Percentiles rank a stretch among this genome's conserved stretches.
Evolutionary conservation across 2,113 vertebrate genomes (phyloP).

Genomic region (Astur gentilis): DNA sequence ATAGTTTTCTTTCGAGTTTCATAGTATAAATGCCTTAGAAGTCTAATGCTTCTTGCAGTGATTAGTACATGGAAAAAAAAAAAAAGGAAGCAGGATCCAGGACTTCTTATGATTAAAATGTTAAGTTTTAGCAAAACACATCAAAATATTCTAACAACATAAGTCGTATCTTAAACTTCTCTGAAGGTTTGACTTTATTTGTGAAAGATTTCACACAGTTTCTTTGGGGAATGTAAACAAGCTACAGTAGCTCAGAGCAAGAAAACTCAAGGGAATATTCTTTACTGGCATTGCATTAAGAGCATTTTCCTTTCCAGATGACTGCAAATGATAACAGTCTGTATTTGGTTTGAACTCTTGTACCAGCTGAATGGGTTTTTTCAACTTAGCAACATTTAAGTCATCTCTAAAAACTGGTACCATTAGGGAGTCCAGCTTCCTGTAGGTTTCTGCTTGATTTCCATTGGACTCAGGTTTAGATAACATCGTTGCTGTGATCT

Average conservation of each 20-base stretch:
- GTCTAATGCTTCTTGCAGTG: background rate
- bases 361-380: background rate
- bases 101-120: background rate
- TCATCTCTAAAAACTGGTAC: background rate
- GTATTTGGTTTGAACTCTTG: conserved; percentile 34
- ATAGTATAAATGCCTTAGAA: background rate
- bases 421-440: background rate
- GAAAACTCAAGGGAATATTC: conserved; percentile 18
- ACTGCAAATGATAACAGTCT: conserved; percentile 47
- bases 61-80: background rate
- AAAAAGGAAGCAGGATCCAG: background rate
- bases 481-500: background rate
- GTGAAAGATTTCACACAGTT: background rate
- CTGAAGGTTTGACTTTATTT: background rate
- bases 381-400: background rate
- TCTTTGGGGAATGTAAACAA: conserved; percentile 47
- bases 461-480: background rate
- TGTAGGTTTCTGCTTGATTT: background rate
- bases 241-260: background rate
- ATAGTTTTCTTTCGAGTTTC: background rate
- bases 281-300: conserved; percentile 2
- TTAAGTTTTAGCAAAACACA: background rate
- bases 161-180: background rate
- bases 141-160: background rate
- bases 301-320: conserved; percentile 49